Base-by-base conservation (phyloP, 2,797 vertebrate genomes). In the Sphenopsis melanotis region DNA sequence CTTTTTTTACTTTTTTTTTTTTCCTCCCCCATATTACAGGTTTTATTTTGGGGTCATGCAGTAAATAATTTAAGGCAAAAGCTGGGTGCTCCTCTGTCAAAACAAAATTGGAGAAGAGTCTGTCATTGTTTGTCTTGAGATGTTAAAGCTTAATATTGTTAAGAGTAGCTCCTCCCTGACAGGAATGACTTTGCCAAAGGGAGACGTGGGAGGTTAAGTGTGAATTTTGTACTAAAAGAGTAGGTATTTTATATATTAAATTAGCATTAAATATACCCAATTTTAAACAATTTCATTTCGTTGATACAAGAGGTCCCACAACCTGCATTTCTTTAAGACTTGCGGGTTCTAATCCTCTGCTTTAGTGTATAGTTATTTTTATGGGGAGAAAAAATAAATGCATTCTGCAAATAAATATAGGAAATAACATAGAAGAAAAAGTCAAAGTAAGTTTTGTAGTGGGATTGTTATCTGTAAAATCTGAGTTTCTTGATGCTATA, bases 11-110 rank as follows among this genome's bases (percentile, higher is more conserved):
- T 3, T 11, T 23, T 34, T 3, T 37, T 3, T 3, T 10, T 24
- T 20, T 2, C 6, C 27, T 14, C 3, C 2, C 4, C 20, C 4
- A 24, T 10, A 15, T 46, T 42, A 2, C 4, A 83, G 32, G 3
- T n/a, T 65, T 87, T 88, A 24, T 87, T 90, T 81, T 65, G 78
- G 59, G 47, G 13, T 76, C 22, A 17, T 76, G 16, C 6, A 52
- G 23, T 87, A 80, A 61, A 59, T 76, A 87, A 61, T 46, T 70
- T 23, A 70, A 55, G 47, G n/a, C 21, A 59, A 70, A 87, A 89
- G 19, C 16, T 85, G 42, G 18, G 27, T 66, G 26, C 4, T 76
- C 19, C 34, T 83, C 18, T 1, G 0, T 50, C 21, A 66, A 74
- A 80, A 42, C 6, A 60, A 79, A 72, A 32, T 36, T 57, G 20